phyloP scores from a whole-genome alignment of 1,140 invertebrate genomes.

The Drosophila ogumai region DNA sequence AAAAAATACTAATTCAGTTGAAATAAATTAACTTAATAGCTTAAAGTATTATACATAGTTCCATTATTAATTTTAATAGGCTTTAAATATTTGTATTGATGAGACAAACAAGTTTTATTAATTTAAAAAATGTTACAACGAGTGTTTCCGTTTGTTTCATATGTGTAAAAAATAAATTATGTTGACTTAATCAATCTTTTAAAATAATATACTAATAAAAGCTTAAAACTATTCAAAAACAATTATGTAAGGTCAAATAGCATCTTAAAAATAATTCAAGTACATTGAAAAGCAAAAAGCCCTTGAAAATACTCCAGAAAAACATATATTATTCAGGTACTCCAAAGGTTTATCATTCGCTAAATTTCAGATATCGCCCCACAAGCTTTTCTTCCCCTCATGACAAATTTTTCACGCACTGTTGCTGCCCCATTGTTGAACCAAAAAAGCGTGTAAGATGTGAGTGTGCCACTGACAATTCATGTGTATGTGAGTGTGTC shows the following conservation, averaged over 20 bases:
- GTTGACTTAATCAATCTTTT: too few relatives aligned
- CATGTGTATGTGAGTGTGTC: slow-evolving; percentile 20
- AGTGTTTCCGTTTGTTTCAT: too few relatives aligned
- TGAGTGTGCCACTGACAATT: slow-evolving; percentile 60
- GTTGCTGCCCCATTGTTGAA: slow-evolving; percentile 33
- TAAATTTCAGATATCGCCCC: slow-evolving; percentile 8
- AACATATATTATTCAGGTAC: slow-evolving; percentile 7
- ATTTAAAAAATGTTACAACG: too few relatives aligned
- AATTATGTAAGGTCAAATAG: neutral
- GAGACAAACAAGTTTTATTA: too few relatives aligned
- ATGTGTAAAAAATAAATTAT: too few relatives aligned
- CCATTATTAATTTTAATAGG: too few relatives aligned
- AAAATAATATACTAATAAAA: too few relatives aligned
- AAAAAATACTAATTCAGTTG: too few relatives aligned
- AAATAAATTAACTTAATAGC: too few relatives aligned
- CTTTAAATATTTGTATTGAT: too few relatives aligned
- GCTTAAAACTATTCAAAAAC: neutral
- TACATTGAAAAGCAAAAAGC: neutral
- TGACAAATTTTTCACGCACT: slow-evolving; percentile 42
- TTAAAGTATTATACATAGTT: too few relatives aligned
- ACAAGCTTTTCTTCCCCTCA: neutral
- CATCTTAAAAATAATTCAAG: neutral
- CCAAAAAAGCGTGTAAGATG: slow-evolving; percentile 34
- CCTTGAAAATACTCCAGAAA: neutral
- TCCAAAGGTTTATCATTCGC: slow-evolving; percentile 15